Base-by-base conservation (phyloP, 1,140 invertebrate species). In the Trissolcus basalis region DNA sequence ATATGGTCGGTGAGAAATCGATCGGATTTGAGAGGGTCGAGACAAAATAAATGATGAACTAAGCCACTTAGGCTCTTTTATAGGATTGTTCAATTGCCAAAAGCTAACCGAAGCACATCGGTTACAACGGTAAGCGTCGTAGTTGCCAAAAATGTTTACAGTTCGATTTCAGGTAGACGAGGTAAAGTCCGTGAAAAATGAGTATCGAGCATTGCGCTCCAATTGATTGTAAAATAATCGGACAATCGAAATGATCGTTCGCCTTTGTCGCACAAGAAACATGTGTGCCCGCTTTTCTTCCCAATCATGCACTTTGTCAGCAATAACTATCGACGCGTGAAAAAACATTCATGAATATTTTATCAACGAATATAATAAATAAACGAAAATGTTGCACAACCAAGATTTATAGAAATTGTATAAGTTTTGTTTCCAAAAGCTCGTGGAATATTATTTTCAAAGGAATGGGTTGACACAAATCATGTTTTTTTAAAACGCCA, bases 101-200 rank as follows among this genome's bases (percentile, higher is more conserved):
- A 63, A 74, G 63, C 67, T 78, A 75, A 78, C 63, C 61, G 70
- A 71, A 71, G 64, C 56, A 72, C 71, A 58, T 63, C 50, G 61
- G 67, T 70, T 77, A 67, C 55, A 56, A 67, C 44, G n/a, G 56
- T 70, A 58, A 71, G 67, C 73, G 65, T 58, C 55, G 54, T 10
- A 44, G 44, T 13, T 77, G 73, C 73, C 73, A 77, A 71, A 64
- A 76, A 65, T 76, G 73, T 76, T 64, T 39, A 58, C 65, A 64
- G 55, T 65, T 70, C 9, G 12, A 56, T 70, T 61, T 63, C 68
- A 64, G 44, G 59, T 71, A 48, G 8, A 41, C 43, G 59, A 48
- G 51, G 55, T 53, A 32, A 67, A 49, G 43, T 39, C 48, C 15
- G 14, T 54, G 47, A 60, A 50, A 75, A 64, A 68, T 59, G 64